Base-by-base conservation (phyloP, 2,888 invertebrate genomes). In the Drosophila prolongata region DNA sequence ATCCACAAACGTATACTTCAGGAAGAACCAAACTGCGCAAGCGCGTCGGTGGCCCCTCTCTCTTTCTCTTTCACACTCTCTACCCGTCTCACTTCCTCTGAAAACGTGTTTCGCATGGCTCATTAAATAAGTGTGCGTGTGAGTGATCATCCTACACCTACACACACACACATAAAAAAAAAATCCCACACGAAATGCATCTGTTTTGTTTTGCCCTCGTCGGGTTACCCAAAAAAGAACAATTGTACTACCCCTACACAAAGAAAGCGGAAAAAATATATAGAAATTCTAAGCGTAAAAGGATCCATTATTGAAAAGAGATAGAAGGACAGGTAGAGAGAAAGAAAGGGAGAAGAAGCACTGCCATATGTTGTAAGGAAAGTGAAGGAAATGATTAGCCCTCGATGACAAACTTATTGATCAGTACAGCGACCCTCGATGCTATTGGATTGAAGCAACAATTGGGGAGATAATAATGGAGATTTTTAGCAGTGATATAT, bases 91-190 rank as follows among this genome's bases (percentile, higher is more conserved):
- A 14, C 35, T 54, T 19, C 52, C 65, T 61, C 34, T 10, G 13
- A 14, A 83, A 76, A 83, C 82, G 78, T 83, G 81, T 83, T 84
- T 81, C 76, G 79, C 79, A 76, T 79, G 56, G 64, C 50, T 79
- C 66, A 72, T 55, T 68, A 46, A 50, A 44, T 71, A 43, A 42
- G 50, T 54, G 54, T 43, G 53, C 56, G 54, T 61, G 67, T 34
- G 66, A 66, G 60, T 49, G 73, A 76, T 73, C 72, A 72, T 76
- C 71, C 75, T 70, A 81, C 78, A 44, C 42, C 14, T n/a, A 16
- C 40, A n/a, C 40, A 58, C n/a, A n/a, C 54, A 58, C 47, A 38
- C 24, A 13, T 46, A 38, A 40, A 19, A 57, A 10, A 10, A 5
- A 10, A 54, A 57, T 34, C 65, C 62, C 65, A 62, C 57, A 66